Percentiles rank a stretch among this genome's conserved stretches.
Conservation (phyloP, 2,888 invertebrate species). For the Cacoxenus indagator region DNA sequence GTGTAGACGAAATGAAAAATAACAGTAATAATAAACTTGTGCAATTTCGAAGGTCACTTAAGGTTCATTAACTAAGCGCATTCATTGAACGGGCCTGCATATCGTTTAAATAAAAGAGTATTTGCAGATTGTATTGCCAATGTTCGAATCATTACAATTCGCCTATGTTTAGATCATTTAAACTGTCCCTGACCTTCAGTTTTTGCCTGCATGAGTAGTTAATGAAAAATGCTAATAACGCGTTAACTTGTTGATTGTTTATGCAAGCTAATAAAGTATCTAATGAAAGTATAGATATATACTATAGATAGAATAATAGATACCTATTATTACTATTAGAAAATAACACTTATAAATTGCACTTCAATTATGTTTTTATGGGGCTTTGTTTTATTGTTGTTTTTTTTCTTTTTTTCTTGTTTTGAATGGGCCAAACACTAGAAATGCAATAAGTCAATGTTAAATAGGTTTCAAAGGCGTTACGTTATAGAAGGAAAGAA, state of each 20-base stretch:
- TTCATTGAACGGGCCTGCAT: background rate
- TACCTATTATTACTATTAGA: background rate
- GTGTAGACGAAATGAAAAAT: background rate
- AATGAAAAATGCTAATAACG: conserved; percentile 12
- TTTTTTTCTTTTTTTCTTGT: background rate
- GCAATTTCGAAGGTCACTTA: conserved; percentile 11
- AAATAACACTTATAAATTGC: background rate
- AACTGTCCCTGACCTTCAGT: conserved; percentile 12
- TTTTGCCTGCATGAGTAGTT: background rate
- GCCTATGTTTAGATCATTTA: background rate
- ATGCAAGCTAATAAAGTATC: background rate
- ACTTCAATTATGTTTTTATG: background rate
- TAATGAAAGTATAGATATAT: background rate
- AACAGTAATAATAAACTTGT: background rate
- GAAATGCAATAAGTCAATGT: conserved; percentile 20
- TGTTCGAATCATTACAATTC: background rate
- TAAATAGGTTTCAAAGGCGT: background rate
- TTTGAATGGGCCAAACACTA: conserved; percentile 4
- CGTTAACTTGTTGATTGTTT: background rate
- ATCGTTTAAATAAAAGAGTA: background rate
- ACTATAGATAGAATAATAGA: background rate
- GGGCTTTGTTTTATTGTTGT: background rate
- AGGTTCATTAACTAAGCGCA: conserved; percentile 19
- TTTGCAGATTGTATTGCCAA: background rate
- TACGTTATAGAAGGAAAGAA: too few species aligned